A percentile compares a stretch with the other conserved stretches of the same genome.
Evolutionary conservation across 2,888 invertebrate species (phyloP).

Genomic region (Chrysolina haemoptera): DNA sequence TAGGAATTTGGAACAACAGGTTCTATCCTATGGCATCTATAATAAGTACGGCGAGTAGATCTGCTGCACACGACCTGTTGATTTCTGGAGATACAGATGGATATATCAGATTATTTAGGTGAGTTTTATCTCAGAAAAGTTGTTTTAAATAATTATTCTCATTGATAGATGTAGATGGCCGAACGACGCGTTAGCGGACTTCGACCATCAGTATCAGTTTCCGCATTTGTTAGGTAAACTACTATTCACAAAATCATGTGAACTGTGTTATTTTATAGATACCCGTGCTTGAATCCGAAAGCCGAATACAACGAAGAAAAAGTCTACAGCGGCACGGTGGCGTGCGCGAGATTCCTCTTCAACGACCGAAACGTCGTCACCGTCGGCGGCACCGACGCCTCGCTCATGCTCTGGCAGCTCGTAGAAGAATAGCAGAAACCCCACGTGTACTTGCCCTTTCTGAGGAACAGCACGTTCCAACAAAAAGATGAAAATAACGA

Average conservation of each 20-base stretch:
- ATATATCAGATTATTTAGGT: constrained; percentile 72
- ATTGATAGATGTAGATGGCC: no score
- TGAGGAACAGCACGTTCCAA: constrained; percentile 31
- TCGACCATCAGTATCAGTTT: no score
- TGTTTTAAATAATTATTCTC: no score
- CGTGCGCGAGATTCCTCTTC: constrained; percentile 85
- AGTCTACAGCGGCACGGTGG: constrained; percentile 87
- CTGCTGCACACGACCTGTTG: constrained; percentile 87
- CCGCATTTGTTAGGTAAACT: no score
- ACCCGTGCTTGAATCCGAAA: constrained; percentile 88
- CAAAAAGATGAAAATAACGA: constrained; percentile 40
- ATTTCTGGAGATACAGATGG: constrained; percentile 93
- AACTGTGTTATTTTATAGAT: constrained; percentile 70
- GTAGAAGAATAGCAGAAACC: constrained; percentile 80
- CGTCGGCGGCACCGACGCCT: constrained; percentile 90
- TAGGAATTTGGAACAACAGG: constrained; percentile 91
- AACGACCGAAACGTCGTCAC: constrained; percentile 90
- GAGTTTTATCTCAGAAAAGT: constrained; percentile 14
- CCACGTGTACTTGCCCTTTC: constrained; percentile 47
- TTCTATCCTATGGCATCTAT: constrained; percentile 90
- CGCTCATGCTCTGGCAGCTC: constrained; percentile 92
- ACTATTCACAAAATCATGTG: no score
- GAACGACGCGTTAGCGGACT: no score
- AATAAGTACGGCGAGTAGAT: constrained; percentile 85
- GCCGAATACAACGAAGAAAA: constrained; percentile 92